Conservation (phyloP, 2,888 invertebrate species). For the Augiades crinisus region DNA sequence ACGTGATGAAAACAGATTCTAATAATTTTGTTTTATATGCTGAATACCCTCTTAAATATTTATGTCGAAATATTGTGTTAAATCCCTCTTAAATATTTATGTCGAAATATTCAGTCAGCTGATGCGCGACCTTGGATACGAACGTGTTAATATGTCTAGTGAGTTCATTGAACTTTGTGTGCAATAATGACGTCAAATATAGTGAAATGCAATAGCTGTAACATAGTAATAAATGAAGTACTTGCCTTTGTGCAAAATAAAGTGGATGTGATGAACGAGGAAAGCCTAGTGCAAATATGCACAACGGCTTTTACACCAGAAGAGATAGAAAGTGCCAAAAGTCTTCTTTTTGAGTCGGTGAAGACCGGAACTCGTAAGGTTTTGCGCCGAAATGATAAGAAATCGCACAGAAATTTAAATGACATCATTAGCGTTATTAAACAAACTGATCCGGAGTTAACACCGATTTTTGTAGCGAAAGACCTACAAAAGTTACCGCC, state of each 20-base stretch:
- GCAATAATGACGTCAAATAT: background rate
- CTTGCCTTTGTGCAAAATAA: slow-evolving; percentile 8
- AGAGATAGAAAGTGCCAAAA: slow-evolving; percentile 12
- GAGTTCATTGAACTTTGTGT: too few relatives aligned
- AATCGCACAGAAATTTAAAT: background rate
- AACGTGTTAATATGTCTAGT: background rate
- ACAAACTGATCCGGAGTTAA: too few relatives aligned
- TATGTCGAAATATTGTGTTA: too few relatives aligned
- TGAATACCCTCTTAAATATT: too few relatives aligned
- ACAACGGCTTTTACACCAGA: slow-evolving; percentile 12
- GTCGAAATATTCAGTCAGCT: too few relatives aligned
- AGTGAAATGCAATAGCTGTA: background rate
- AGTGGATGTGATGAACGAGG: slow-evolving; percentile 4
- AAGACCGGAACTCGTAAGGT: background rate
- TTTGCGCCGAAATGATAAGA: background rate
- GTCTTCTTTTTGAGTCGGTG: slow-evolving; percentile 17
- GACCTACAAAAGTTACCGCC: too few relatives aligned
- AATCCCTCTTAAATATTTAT: too few relatives aligned
- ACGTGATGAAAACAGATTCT: too few relatives aligned
- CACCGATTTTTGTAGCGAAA: too few relatives aligned
- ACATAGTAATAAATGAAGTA: slow-evolving; percentile 9
- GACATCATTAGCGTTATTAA: too few relatives aligned
- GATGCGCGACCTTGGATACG: background rate
- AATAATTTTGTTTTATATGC: too few relatives aligned
- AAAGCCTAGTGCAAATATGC: slow-evolving; percentile 21